Base-by-base conservation (phyloP, 2,113 vertebrate genomes). In the Neopipo cinnamomea region DNA sequence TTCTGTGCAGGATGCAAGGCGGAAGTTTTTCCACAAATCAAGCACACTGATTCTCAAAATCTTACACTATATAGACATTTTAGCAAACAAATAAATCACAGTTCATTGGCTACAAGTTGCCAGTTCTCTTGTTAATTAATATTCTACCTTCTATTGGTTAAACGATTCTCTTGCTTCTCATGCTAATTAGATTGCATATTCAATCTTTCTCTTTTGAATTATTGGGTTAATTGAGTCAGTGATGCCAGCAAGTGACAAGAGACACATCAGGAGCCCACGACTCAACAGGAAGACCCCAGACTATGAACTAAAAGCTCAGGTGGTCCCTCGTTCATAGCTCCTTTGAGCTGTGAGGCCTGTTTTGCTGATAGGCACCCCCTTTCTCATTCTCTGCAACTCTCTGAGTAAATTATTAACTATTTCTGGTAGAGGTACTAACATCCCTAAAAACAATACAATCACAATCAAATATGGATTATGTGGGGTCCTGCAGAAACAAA, bases 381-480 rank as follows among this genome's bases (percentile, higher is more conserved):
- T 33, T 20, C 44, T 59, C 12, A 24, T 24, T 74, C 52, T 74
- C 28, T 67, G 52, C 24, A n/a, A 28, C 23, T 30, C 44, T 20
- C 37, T 14, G 7, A 19, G 59, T 19, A 31, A 67, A 13, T 30
- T 59, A 18, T 68, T 33, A 31, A 68, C n/a, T 25, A 2, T 75
- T 68, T 61, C 24, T 68, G 33, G 12, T 53, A 30, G 47, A 15
- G 14, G 15, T 47, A 14, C 28, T 2, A 0, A 2, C 11, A 25
- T n/a, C 0, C 0, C 20, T 46, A 30, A 13, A 61, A 87, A 56
- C 6, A 21, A 6, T 22, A 12, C 4, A n/a, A 10, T 39, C 50
- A 33, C 2, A 19, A 30, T 46, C 30, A 49, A 39, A 49, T 4
- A 35, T 1, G 5, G 1, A 6, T 66, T 70, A 35, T 30, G 10